These are phyloP conservation scores for Drosophila meridiana DNA, from an alignment of 2,888 invertebrate species.

Conservation along the genomic window DNA sequence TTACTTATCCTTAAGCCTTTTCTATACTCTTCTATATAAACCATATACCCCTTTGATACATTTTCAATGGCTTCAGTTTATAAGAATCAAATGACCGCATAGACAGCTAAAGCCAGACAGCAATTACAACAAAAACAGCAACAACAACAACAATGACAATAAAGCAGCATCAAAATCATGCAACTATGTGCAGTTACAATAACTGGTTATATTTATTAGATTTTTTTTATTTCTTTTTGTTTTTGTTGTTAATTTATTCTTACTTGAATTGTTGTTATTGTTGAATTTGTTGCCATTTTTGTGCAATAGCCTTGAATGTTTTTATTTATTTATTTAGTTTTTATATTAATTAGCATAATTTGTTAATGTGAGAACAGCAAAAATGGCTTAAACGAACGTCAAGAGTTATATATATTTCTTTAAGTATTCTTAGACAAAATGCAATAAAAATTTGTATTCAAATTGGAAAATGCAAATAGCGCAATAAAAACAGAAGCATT, in stretches of 20 bases:
- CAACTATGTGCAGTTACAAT: conserved; percentile 63
- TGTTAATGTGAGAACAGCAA: conserved; percentile 8
- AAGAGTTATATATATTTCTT: background rate
- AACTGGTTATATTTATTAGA: conserved; percentile 72
- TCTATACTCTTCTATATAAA: background rate
- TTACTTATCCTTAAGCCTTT: no score
- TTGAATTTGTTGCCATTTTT: conserved; percentile 57
- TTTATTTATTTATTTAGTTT: conserved; percentile 31
- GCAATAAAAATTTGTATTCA: background rate
- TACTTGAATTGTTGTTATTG: conserved; percentile 33
- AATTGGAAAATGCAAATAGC: conserved; percentile 3
- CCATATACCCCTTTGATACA: background rate
- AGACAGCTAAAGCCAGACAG: conserved; percentile 29
- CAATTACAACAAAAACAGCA: conserved; percentile 25
- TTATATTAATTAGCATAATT: conserved; percentile 64
- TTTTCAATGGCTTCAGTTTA: background rate
- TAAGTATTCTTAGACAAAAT: background rate
- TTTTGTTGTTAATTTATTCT: conserved; percentile 13
- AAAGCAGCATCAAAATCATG: conserved; percentile 42
- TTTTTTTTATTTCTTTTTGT: conserved; percentile 14
- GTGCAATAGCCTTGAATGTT: conserved; percentile 62
- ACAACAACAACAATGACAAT: conserved; percentile 31
- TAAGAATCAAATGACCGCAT: conserved; percentile 71
- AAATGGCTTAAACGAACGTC: conserved; percentile 18
- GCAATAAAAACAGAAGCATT: background rate